Evolutionary conservation across 2,113 vertebrate genomes (phyloP).

Genomic region (Casuarius casuarius): DNA sequence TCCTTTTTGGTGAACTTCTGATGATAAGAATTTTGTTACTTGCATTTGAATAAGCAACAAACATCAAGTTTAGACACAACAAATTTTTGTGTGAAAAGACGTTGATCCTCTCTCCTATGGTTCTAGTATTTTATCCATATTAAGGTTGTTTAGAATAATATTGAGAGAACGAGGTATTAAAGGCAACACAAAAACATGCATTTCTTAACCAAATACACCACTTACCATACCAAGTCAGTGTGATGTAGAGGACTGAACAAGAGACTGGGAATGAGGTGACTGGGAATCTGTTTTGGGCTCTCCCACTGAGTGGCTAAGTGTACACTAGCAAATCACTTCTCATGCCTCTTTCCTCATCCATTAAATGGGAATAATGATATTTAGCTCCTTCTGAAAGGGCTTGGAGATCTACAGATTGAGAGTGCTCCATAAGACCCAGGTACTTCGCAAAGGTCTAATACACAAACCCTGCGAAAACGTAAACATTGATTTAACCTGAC

Average conservation of each 20-base stretch:
- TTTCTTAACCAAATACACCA: background rate
- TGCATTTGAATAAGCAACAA: conserved; percentile 13
- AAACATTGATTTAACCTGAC: conserved; percentile 56
- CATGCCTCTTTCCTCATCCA: background rate
- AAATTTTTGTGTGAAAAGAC: background rate
- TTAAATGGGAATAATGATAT: background rate
- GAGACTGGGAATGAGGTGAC: background rate
- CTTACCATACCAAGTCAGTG: background rate
- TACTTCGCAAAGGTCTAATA: background rate
- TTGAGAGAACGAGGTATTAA: background rate
- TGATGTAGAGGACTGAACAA: accelerated
- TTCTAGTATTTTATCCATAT: background rate
- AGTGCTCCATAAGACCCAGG: background rate
- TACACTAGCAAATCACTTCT: background rate
- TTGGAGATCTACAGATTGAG: background rate
- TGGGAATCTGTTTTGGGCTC: background rate
- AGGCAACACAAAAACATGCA: background rate
- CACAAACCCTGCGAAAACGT: background rate
- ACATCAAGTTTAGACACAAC: background rate
- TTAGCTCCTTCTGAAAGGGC: background rate
- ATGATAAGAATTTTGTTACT: conserved; percentile 9
- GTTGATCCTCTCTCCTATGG: background rate
- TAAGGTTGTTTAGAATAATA: background rate
- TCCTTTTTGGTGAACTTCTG: conserved; percentile 47
- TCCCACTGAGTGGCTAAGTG: background rate